phyloP scores from a whole-genome alignment of 2,797 vertebrate genomes.

The Botia kubotai region DNA sequence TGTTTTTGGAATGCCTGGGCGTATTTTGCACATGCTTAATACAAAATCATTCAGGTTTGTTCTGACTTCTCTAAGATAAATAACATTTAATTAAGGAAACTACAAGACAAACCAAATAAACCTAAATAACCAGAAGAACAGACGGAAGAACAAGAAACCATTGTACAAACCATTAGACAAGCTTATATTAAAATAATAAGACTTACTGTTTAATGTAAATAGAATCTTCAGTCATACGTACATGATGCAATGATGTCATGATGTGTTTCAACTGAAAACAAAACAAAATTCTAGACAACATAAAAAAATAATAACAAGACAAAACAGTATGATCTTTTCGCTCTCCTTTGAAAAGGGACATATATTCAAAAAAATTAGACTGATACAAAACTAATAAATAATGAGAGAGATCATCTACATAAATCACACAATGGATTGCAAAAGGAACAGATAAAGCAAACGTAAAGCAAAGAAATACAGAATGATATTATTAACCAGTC shows the following conservation, averaged over 20 bases:
- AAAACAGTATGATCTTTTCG: not conserved
- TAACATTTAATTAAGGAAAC: not conserved
- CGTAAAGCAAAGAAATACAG: conserved; percentile 22
- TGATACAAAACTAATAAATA: conserved; percentile 32
- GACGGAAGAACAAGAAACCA: not conserved
- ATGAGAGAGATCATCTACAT: conserved; percentile 47
- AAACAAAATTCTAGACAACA: conserved; percentile 39
- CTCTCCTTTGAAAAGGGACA: not conserved
- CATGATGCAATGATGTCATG: conserved; percentile 8
- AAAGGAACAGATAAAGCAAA: not conserved
- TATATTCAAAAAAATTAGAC: conserved; percentile 37
- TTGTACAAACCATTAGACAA: conserved; percentile 1
- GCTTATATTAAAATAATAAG: conserved; percentile 12
- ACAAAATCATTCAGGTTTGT: not conserved
- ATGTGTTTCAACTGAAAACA: conserved; percentile 18
- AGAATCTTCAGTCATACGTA: conserved; percentile 6
- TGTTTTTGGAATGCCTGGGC: conserved; percentile 8
- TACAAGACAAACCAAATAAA: not conserved
- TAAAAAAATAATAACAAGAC: conserved; percentile 39
- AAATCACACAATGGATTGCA: conserved; percentile 60
- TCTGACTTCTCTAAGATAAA: conserved; percentile 2
- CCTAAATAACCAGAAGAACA: conserved; percentile 22
- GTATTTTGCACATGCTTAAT: not conserved
- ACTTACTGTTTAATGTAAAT: conserved; percentile 39
- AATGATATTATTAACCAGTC: conserved; percentile 44